Evolutionary conservation across 2,888 invertebrate species (phyloP), one percentile per base, ranked within the genome.

Genomic region (Spodoptera picta): DNA sequence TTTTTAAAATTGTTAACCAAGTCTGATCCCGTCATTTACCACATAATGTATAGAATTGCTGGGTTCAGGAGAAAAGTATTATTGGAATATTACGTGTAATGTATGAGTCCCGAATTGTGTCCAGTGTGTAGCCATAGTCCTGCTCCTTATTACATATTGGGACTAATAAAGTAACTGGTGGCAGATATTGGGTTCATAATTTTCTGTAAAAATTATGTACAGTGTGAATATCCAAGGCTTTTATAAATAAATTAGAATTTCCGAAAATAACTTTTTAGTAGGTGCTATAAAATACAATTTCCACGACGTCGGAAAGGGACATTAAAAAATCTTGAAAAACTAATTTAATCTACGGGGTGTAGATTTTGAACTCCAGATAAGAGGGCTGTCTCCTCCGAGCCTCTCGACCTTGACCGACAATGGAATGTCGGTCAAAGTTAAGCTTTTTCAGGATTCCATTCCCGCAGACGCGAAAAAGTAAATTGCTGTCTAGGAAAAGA

Each of bases 401-500:
- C 52, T 24, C 55, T 36, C 50, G 50, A 50, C 74, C 74, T 70
- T 70, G 69, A 51, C 74, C 61, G 31, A 61, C 48, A 60, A 47
- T 27, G 27, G 48, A 73, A 73, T 73, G 55, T 67, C 69, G 73
- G 73, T 56, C 69, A 67, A 73, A 67, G 47, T 73, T 67, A 55
- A 67, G 48, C 51, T 43, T 67, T 57, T 73, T 55, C 73, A 67
- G 68, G 47, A 69, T 55, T 48, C 31, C 42, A 52, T 55, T 67
- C 36, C 36, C 46, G 41, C n/a, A 31, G 58, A 56, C 47, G 51
- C 55, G 45, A 42, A 47, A 55, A 43, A 59, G 36, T 45, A 67
- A 67, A 55, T 64, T 50, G 24, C 51, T 48, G 60, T 52, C 59
- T 49, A 66, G 67, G 48, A 65, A 52, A 68, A 65, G 54, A 51